Conservation (phyloP, 2,888 invertebrate genomes). For the Cyaniris semiargus region DNA sequence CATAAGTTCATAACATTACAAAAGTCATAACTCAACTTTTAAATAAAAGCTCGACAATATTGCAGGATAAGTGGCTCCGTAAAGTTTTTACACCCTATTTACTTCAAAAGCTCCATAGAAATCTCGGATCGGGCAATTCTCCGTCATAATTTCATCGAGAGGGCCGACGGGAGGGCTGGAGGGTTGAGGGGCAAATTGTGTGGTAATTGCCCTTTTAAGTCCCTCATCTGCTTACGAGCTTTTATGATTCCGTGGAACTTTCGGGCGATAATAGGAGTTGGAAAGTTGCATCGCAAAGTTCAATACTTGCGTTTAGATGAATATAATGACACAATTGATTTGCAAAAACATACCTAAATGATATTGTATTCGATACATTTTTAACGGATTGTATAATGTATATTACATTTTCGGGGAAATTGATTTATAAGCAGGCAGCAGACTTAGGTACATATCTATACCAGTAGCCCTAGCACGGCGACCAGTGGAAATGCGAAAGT, state of each 20-base stretch:
- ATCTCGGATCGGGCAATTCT: conserved; percentile 54
- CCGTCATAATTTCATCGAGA: conserved; percentile 66
- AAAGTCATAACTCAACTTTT: background rate
- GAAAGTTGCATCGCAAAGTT: conserved; percentile 19
- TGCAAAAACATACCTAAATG: no score
- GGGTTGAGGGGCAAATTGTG: conserved; percentile 66
- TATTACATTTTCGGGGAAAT: no score
- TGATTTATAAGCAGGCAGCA: no score
- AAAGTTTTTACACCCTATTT: conserved; percentile 52
- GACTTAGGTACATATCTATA: no score
- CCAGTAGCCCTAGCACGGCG: no score
- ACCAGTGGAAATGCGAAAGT: no score
- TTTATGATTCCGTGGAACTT: conserved; percentile 48
- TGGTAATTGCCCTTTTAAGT: conserved; percentile 77
- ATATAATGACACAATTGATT: background rate
- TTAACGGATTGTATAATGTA: no score
- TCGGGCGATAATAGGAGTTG: conserved; percentile 38
- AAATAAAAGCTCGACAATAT: background rate
- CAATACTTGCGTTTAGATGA: background rate
- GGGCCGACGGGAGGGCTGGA: background rate
- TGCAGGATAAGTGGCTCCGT: background rate
- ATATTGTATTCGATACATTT: no score
- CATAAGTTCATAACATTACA: background rate
- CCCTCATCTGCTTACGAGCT: conserved; percentile 60
- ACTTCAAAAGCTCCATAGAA: conserved; percentile 49